Conservation (phyloP, 2,888 invertebrate genomes). For the Allygus modestus region DNA sequence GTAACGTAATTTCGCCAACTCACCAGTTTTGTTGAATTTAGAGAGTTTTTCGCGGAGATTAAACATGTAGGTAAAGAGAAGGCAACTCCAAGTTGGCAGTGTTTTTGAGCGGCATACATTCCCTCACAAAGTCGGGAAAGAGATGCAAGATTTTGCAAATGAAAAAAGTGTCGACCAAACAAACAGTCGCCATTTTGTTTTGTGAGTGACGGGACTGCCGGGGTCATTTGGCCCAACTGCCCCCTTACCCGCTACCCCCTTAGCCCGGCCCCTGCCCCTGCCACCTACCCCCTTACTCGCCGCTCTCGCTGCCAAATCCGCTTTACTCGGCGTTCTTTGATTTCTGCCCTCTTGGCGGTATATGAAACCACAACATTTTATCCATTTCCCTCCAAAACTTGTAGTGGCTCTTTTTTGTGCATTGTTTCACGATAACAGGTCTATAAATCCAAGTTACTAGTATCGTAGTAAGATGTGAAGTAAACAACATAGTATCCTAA, state of each 20-base stretch:
- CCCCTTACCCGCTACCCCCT: conserved; percentile 51
- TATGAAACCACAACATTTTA: conserved; percentile 38
- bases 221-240: conserved; percentile 32
- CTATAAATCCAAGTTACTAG: too few relatives aligned
- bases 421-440: background rate
- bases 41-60: background rate
- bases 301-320: conserved; percentile 45
- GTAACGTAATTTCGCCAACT: too few relatives aligned
- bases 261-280: conserved; percentile 60
- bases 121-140: background rate
- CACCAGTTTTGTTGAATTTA: background rate
- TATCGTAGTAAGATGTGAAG: too few relatives aligned
- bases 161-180: conserved; percentile 47
- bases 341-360: conserved; percentile 42
- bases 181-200: conserved; percentile 53
- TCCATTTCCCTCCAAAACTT: conserved; percentile 3
- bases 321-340: conserved; percentile 55
- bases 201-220: background rate
- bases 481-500: too few relatives aligned
- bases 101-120: background rate
- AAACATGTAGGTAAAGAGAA: background rate
- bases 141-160: conserved; percentile 32
- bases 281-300: conserved; percentile 51
- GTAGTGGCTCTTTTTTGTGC: background rate
- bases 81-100: background rate